Evolutionary conservation across 2,888 invertebrate genomes (phyloP).

Genomic region (Notodonta ziczac): DNA sequence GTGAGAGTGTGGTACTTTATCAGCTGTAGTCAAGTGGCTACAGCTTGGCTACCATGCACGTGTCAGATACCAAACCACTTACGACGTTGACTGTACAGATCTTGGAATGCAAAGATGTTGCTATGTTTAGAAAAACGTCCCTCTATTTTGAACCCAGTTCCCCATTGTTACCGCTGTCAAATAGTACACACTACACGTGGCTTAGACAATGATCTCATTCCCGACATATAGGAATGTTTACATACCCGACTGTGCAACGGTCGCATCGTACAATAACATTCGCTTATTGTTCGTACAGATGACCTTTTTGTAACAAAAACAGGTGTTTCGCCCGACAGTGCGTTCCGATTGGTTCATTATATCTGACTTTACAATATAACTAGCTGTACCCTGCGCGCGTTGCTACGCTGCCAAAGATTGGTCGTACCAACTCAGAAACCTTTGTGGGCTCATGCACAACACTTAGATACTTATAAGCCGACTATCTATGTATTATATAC

Average conservation of each 20-base stretch:
- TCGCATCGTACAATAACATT: slow-evolving; percentile 54
- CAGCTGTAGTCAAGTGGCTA: too few species aligned
- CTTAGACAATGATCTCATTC: slow-evolving; percentile 34
- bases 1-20: too few species aligned
- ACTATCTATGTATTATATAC: too few species aligned
- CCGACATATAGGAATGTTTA: slow-evolving; percentile 38
- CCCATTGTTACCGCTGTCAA: background rate
- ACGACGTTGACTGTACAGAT: background rate
- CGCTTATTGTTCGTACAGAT: slow-evolving; percentile 54
- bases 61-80: too few species aligned
- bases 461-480: too few species aligned
- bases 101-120: background rate
- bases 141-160: slow-evolving; percentile 1
- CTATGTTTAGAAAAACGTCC: slow-evolving; percentile 1
- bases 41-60: too few species aligned
- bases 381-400: too few species aligned
- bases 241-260: slow-evolving; percentile 34
- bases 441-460: too few species aligned
- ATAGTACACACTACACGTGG: slow-evolving; percentile 25
- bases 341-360: too few species aligned
- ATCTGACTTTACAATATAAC: too few species aligned
- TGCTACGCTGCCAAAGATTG: too few species aligned
- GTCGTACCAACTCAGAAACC: too few species aligned
- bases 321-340: slow-evolving; percentile 12
- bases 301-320: slow-evolving; percentile 48